Evolutionary conservation across 2,888 invertebrate genomes (phyloP), one percentile per base, ranked within the genome.

Genomic region (Acrocera orbiculus): DNA sequence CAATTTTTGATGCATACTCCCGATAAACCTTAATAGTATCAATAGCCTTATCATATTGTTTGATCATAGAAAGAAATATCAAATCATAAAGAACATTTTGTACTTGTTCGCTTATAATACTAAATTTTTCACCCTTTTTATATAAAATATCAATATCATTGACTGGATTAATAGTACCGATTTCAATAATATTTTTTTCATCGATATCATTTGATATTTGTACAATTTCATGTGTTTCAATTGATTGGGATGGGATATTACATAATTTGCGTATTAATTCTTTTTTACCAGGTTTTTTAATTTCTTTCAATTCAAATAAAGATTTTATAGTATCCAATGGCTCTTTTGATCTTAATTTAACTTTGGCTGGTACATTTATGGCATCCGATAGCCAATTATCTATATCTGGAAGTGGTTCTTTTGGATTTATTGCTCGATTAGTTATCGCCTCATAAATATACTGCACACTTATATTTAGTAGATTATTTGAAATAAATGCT

Each of bases 91-190:
- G 42, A 3, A 55, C 48, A 5, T 42, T 42, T n/a, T 53, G 48
- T 28, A 61, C 46, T 42, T 61, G 56, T 8, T 44, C 42, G 2
- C 50, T 43, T 13, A 50, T 43, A 3, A 40, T 35, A 24, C 50
- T 49, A 34, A 56, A 59, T 16, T 48, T 46, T 4, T 44, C 44
- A 9, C 62, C 66, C 44, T 54, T 49, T 10, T 49, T 48, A 30
- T 59, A 51, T 34, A 76, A 58, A 14, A 48, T 46, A 40, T 53
- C 53, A 44, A 69, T 78, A 49, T 78, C 76, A 34, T 63, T 62
- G 4, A 67, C 61, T 1, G 78, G 77, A 19, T 65, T 65, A 3
- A 67, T 50, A 6, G 71, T 67, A 1, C 76, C 70, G 33, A 78
- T 67, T 51, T 59, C 46, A 20, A 35, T 39, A 20, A 46, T 19